These are phyloP conservation scores for Polypterus bichir DNA, from an alignment of 2,113 vertebrate species.

Conservation along the genomic window DNA sequence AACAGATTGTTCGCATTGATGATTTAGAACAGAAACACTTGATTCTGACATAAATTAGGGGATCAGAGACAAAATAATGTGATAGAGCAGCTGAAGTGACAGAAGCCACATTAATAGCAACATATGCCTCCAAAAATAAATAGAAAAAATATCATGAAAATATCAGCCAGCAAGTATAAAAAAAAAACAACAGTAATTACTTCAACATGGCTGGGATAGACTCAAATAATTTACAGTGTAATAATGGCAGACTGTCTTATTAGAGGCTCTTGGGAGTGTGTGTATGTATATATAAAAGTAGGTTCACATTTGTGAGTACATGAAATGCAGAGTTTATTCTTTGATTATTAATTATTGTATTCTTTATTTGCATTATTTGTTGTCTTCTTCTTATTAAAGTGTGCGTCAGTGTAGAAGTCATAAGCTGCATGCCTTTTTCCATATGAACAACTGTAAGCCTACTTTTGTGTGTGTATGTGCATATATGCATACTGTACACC, in stretches of 20 bases:
- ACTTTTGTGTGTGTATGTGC: no score
- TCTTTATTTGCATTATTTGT: no score
- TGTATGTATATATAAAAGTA: not conserved
- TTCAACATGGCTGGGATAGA: slow-evolving; percentile 42
- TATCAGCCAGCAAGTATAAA: slow-evolving; percentile 15
- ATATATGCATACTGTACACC: no score
- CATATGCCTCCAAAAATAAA: slow-evolving; percentile 36
- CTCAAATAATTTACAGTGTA: slow-evolving; percentile 41
- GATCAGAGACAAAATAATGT: slow-evolving; percentile 28
- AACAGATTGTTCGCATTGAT: slow-evolving; percentile 27
- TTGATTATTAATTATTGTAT: no score
- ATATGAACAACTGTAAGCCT: no score
- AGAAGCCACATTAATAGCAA: slow-evolving; percentile 50
- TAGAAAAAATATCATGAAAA: slow-evolving; percentile 6
- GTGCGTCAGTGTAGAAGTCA: no score
- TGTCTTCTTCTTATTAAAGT: no score
- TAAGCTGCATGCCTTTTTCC: no score
- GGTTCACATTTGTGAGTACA: no score
- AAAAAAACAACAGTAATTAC: slow-evolving; percentile 42
- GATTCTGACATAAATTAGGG: slow-evolving; percentile 21
- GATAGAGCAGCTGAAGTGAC: slow-evolving; percentile 46
- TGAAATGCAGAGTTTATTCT: no score
- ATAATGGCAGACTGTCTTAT: slow-evolving; percentile 11
- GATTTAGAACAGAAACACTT: slow-evolving; percentile 26
- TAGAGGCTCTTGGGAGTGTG: slow-evolving; percentile 13